Evolutionary conservation across 30 jellyfish, hydroid and myxozoan species (phyloP), one percentile per base, ranked within the genome.

Genomic region (Hydractinia symbiolongicarpus): DNA sequence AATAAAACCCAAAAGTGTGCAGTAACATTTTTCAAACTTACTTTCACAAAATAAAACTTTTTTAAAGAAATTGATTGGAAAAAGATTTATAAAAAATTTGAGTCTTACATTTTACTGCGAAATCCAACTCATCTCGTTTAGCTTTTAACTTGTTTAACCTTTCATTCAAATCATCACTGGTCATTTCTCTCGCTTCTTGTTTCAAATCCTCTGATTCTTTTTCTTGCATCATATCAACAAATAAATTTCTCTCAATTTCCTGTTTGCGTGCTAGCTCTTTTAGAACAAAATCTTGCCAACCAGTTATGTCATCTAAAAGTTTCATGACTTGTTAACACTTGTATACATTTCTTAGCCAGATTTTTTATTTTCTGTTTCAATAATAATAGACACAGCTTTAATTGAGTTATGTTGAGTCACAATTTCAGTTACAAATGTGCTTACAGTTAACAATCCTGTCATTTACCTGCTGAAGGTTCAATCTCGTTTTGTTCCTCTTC

Each of bases 201-300:
- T 95, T 20, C 13, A 93, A 44, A 72, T 87, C 96, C 69, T 88
- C 95, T 14, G 84, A 51, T 66, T 93, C 96, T 54, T 87, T 81
- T 50, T 88, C 96, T 60, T 87, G 95, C 60, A 93, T 54, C 50
- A 93, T 17, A 54, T 88, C 95, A 61, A 80, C 78, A 61, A 93
- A 81, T 55, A 84, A 74, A 76, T 87, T 86, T 55, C 99, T 66
- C 78, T 93, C 99, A 50, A 81, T 84, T 14, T 58, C 82, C 30
- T 93, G 99, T 85, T 83, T 87, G 86, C 76, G 77, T 61, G 86
- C 95, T 53, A 93, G 84, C 64, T 93, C 99, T 16, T 67, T 73
- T 92, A 93, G 60, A 4, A 84, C 96, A 21, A 82, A 54, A 5
- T 93, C 99, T 79, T 83, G 90, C 96, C 96, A 93, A 21, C 90